phyloP scores from a whole-genome alignment of 2,888 invertebrate species.

The Tetragonisca angustula region DNA sequence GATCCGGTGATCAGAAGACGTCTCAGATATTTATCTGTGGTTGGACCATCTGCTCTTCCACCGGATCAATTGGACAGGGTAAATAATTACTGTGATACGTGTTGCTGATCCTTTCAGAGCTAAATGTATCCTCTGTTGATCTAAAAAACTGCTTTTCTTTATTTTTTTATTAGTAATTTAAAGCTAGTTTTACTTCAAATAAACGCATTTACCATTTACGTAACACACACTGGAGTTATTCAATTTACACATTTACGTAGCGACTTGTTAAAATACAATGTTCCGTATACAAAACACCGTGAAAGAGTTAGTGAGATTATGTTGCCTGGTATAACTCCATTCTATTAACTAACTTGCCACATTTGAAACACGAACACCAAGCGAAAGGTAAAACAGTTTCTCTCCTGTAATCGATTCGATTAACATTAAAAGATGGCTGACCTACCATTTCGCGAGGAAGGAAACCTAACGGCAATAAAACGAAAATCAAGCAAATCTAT shows the following conservation, averaged over 20 bases:
- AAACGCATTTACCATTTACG: neutral
- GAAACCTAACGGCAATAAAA: neutral
- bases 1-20: slow-evolving; percentile 90
- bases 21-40: slow-evolving; percentile 90
- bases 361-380: neutral
- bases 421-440: neutral
- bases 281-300: neutral
- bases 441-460: neutral
- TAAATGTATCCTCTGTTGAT: neutral
- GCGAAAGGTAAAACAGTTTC: neutral
- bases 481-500: neutral
- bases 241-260: neutral
- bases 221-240: neutral
- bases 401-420: neutral
- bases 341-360: neutral
- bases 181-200: neutral
- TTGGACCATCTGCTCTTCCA: slow-evolving; percentile 93
- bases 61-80: slow-evolving; percentile 93
- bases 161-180: neutral
- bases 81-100: slow-evolving; percentile 68
- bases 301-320: no score
- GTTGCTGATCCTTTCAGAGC: no score
- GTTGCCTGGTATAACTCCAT: neutral
- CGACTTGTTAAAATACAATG: neutral
- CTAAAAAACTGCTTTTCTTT: neutral